Evolutionary conservation across 23 tunicate species (phyloP), one percentile per base, ranked within the genome.

Genomic region (Clavelina lepadiformis): DNA sequence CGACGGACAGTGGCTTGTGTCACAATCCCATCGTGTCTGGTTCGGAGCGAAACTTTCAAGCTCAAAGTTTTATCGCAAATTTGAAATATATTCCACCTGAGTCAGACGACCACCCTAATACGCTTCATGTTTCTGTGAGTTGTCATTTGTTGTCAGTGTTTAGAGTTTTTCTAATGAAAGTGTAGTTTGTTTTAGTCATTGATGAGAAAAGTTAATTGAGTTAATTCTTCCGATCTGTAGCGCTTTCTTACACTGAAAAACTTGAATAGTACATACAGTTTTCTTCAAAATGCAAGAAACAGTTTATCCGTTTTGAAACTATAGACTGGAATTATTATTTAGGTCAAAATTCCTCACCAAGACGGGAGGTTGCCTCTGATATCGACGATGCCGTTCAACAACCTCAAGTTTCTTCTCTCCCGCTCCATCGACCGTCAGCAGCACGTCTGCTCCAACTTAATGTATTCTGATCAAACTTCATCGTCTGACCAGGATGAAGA

Each of bases 291-390:
- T n/a, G n/a, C n/a, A n/a, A n/a, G n/a, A n/a, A n/a, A n/a, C n/a
- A n/a, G n/a, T n/a, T n/a, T n/a, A n/a, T n/a, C n/a, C n/a, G n/a
- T n/a, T n/a, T n/a, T n/a, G n/a, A n/a, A n/a, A n/a, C n/a, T n/a
- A n/a, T n/a, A n/a, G n/a, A n/a, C n/a, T n/a, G n/a, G n/a, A n/a
- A n/a, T n/a, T n/a, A 22, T 63, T 41, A 11, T 58, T 55, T 53
- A 89, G 97, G 97, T 89, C 0, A 86, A 94, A 80, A 82, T 94
- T 45, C 99, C 99, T 33, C 99, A 94, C 46, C 95, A 94, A 77
- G 99, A 94, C 56, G 99, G 99, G 18, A 59, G 94, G 23, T 64
- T 94, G 24, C 99, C 99, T 0, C 54, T 94, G 7, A 86, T 94
- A 31, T 94, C 99, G 26, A 94, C 99, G 13, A 81, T 82, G 81